Base-by-base conservation (phyloP, 2,797 vertebrate species). In the Streptopelia turtur region DNA sequence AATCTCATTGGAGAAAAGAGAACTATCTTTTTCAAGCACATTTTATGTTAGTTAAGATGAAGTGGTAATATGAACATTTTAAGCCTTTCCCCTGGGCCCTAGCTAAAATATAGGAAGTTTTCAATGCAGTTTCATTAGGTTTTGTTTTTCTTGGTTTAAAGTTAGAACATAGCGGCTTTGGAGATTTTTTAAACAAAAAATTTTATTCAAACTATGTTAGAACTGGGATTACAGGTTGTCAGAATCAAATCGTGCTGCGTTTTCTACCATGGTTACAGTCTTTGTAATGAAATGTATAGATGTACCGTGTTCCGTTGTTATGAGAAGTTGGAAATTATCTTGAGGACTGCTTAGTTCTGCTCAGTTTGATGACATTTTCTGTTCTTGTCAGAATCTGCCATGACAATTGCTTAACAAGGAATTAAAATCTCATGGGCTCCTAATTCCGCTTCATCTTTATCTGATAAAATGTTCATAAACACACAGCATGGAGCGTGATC, bases 141-240 rank as follows among this genome's bases (percentile, higher is more conserved):
- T 93, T 92, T 87, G 52, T 60, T 83, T 79, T 79, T 80, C 24
- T 68, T 53, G 8, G 6, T 84, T 82, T 70, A 39, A 90, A 90
- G 53, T 70, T 88, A 25, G 37, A 63, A 60, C 33, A 20, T 37
- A 47, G 63, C 41, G 89, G 30, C 23, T 56, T 65, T 85, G 52
- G 66, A 71, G n/a, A 35, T 76, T 78, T 64, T 2, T 11, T 0
- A 4, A 57, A 39, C 39, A 39, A 39, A 39, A 39, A 39, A 4
- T 4, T 31, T 71, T 65, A 12, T 79, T 89, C 61, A 30, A 41
- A 35, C 41, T 69, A 16, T 75, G 43, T 49, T 65, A 27, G 55
- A 89, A 87, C 6, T 18, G 66, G 83, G 91, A 96, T 97, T 97
- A 90, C 77, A 88, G 93, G 90, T 91, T 96, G 95, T 96, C 95